A percentile compares a stretch with the other conserved stretches of the same genome.
Conservation (phyloP, 2,113 vertebrate genomes). For the Rhinoderma darwinii region DNA sequence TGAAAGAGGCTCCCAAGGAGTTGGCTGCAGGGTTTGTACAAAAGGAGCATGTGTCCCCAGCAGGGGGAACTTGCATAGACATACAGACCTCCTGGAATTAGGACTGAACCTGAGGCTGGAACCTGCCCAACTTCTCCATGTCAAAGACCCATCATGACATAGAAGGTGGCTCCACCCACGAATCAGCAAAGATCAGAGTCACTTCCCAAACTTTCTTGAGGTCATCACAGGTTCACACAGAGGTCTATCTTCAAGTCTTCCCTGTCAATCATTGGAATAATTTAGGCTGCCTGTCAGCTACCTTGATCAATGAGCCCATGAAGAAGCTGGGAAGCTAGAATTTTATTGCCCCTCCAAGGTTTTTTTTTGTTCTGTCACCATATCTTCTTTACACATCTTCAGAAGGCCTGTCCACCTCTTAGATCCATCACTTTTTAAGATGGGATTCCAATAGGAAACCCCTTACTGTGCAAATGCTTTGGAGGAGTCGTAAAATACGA, state of each 20-base stretch:
- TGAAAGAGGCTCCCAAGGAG: slow-evolving; percentile 42
- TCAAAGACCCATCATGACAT: slow-evolving; percentile 54
- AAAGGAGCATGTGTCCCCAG: slow-evolving; percentile 57
- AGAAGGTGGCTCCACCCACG: slow-evolving; percentile 40
- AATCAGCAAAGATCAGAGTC: slow-evolving; percentile 57
- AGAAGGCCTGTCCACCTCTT: slow-evolving; percentile 60
- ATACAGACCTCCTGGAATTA: slow-evolving; percentile 45
- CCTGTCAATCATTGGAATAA: slow-evolving; percentile 56
- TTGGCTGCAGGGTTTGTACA: slow-evolving; percentile 26
- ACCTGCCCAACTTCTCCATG: slow-evolving; percentile 54
- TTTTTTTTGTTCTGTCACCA: slow-evolving; percentile 55
- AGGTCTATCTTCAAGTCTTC: slow-evolving; percentile 25
- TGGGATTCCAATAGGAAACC: slow-evolving; percentile 56
- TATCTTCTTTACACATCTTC: slow-evolving; percentile 60
- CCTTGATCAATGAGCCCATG: slow-evolving; percentile 57
- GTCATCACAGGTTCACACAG: slow-evolving; percentile 52
- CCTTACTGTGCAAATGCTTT: slow-evolving; percentile 57
- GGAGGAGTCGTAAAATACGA: slow-evolving; percentile 54
- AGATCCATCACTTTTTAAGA: slow-evolving; percentile 56
- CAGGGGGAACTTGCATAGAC: slow-evolving; percentile 49
- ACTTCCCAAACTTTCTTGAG: slow-evolving; percentile 54
- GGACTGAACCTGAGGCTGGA: slow-evolving; percentile 55
- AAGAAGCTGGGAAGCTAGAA: slow-evolving; percentile 51
- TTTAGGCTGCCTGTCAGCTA: slow-evolving; percentile 58
- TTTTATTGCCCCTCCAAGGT: slow-evolving; percentile 54